phyloP scores from a whole-genome alignment of 2,888 invertebrate genomes.

The Tenthredo amoena region DNA sequence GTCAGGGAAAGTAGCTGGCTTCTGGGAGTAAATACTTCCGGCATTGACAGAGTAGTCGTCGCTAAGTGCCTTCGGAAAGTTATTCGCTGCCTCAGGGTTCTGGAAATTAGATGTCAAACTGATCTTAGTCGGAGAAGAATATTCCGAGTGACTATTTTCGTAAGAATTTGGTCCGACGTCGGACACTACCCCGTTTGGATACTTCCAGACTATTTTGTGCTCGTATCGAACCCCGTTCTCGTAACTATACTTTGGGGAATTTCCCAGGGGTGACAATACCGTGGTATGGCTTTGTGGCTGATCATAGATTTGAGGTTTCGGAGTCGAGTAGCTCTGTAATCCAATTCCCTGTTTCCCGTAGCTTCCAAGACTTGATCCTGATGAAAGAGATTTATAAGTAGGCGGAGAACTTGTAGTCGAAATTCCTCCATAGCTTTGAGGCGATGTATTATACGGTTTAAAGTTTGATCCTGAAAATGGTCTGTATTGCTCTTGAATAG shows the following conservation, averaged over 20 bases:
- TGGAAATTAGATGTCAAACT: slow-evolving; percentile 3
- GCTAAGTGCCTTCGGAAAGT: slow-evolving; percentile 57
- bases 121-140: neutral
- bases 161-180: slow-evolving; percentile 71
- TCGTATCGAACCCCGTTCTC: slow-evolving; percentile 74
- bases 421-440: slow-evolving; percentile 8
- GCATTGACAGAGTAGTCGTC: slow-evolving; percentile 59
- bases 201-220: slow-evolving; percentile 76
- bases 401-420: neutral
- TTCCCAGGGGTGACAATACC: slow-evolving; percentile 47
- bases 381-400: neutral
- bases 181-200: slow-evolving; percentile 73
- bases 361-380: slow-evolving; percentile 3
- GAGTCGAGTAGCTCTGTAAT: slow-evolving; percentile 30
- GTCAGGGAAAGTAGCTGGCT: slow-evolving; percentile 72
- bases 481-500: slow-evolving; percentile 4
- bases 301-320: neutral
- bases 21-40: slow-evolving; percentile 69
- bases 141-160: slow-evolving; percentile 61
- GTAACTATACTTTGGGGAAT: slow-evolving; percentile 69
- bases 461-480: slow-evolving; percentile 5
- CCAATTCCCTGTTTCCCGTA: neutral
- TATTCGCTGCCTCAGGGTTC: slow-evolving; percentile 37
- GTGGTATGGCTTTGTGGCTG: slow-evolving; percentile 21
- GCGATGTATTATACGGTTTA: neutral